A percentile compares a stretch with the other conserved stretches of the same genome.
phyloP scores from a whole-genome alignment of 2,797 vertebrate species.

The Pangasius mekongensis region DNA sequence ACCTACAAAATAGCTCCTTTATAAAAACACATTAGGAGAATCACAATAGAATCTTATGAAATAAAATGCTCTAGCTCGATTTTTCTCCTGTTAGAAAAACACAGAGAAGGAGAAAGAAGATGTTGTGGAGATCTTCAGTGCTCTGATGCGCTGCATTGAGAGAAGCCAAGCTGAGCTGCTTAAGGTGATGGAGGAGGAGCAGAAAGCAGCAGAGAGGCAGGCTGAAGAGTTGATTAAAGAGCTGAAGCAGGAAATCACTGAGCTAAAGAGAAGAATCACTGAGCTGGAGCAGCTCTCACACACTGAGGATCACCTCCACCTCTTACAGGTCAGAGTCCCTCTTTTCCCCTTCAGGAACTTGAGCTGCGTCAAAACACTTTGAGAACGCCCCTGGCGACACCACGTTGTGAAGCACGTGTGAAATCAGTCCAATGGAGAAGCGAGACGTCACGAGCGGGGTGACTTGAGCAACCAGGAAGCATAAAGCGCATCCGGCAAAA shows the following conservation, averaged over 20 bases:
- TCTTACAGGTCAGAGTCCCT: conserved; percentile 39
- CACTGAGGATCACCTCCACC: conserved; percentile 30
- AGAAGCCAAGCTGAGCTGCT: conserved; percentile 21
- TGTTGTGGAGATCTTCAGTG: neutral
- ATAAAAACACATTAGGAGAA: too few relatives aligned
- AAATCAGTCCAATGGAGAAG: too few relatives aligned
- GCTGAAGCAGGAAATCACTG: conserved; percentile 36
- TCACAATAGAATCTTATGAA: too few relatives aligned
- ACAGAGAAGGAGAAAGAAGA: conserved; percentile 5
- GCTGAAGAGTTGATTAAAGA: conserved; percentile 26
- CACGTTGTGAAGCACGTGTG: too few relatives aligned
- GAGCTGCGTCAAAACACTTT: too few relatives aligned
- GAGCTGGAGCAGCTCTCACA: conserved; percentile 35
- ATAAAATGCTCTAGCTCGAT: too few relatives aligned
- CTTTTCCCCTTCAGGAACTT: too few relatives aligned
- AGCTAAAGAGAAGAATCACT: conserved; percentile 37
- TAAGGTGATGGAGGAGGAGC: conserved; percentile 6
- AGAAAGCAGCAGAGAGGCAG: conserved; percentile 26
- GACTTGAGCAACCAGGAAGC: too few relatives aligned
- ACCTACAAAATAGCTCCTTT: too few relatives aligned
- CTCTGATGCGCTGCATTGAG: conserved; percentile 27
- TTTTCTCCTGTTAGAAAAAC: neutral
- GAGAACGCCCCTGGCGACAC: too few relatives aligned
- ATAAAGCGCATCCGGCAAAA: too few relatives aligned
- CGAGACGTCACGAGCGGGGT: too few relatives aligned